Conservation (phyloP, 2,888 invertebrate species). For the Rhogogaster chlorosoma region DNA sequence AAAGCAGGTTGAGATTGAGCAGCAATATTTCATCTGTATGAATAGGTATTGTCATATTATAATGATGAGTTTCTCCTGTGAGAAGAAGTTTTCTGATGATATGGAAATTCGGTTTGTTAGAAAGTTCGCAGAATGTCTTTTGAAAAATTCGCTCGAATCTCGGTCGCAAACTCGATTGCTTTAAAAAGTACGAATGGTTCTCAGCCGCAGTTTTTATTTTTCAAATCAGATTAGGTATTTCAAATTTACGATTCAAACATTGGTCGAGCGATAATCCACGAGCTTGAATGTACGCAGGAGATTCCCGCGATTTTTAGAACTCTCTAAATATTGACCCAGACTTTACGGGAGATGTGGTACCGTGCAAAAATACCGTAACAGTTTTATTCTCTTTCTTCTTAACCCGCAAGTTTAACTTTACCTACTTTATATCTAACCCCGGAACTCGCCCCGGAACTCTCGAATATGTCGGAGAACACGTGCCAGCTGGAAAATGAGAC, state of each 20-base stretch:
- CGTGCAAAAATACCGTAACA: not conserved
- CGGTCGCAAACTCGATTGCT: not conserved
- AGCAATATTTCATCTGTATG: not conserved
- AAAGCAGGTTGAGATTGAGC: not conserved
- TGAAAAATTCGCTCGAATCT: not conserved
- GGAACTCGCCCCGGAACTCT: conserved; percentile 14
- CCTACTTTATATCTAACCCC: not conserved
- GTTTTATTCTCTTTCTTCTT: not conserved
- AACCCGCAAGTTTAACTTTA: not conserved
- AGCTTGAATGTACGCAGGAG: not conserved
- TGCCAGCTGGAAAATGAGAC: conserved; percentile 12
- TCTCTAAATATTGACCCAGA: conserved; percentile 11
- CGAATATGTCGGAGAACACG: not conserved
- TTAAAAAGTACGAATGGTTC: not conserved
- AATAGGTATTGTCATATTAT: not conserved
- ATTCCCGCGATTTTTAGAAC: not conserved
- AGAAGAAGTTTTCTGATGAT: not conserved
- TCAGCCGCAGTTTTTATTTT: not conserved
- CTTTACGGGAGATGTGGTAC: not conserved
- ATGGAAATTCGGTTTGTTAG: conserved; percentile 10
- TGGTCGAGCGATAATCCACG: not conserved
- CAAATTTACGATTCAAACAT: not conserved
- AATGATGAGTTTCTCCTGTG: not conserved
- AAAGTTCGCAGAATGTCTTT: conserved; percentile 19
- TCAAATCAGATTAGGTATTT: conserved; percentile 10